Percentiles rank a stretch among this genome's conserved stretches.
Conservation (phyloP, 1,140 invertebrate species). For the Eubasilissa regina region DNA sequence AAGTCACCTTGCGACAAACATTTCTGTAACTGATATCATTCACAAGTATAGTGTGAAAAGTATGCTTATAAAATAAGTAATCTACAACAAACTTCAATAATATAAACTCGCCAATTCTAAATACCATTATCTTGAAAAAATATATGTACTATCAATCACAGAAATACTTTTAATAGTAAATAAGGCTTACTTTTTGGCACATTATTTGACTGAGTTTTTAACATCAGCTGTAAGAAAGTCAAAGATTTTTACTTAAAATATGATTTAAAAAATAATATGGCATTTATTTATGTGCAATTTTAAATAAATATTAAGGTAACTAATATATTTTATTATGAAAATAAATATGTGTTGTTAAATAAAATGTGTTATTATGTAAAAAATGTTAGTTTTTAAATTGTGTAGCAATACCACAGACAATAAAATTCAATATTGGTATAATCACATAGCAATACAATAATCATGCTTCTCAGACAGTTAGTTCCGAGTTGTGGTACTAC, state of each 20-base stretch:
- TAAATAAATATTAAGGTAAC: conserved; percentile 19
- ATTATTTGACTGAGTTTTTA: conserved; percentile 52
- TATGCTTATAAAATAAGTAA: conserved; percentile 40
- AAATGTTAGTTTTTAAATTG: conserved; percentile 38
- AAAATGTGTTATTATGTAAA: conserved; percentile 34
- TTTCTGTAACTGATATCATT: conserved; percentile 7
- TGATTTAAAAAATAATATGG: background rate
- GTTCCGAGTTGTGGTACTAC: conserved; percentile 33
- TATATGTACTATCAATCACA: conserved; percentile 57
- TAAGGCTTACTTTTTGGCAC: conserved; percentile 59
- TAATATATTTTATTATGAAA: conserved; percentile 41
- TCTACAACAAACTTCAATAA: conserved; percentile 44
- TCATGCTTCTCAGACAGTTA: conserved; percentile 42
- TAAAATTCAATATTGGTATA: conserved; percentile 12
- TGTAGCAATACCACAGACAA: conserved; percentile 9
- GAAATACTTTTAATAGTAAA: conserved; percentile 53
- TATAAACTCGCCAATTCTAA: conserved; percentile 46
- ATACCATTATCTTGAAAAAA: conserved; percentile 56
- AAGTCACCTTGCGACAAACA: conserved; percentile 10
- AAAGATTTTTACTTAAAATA: conserved; percentile 28
- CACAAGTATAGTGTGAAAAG: conserved; percentile 1
- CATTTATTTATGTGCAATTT: conserved; percentile 4
- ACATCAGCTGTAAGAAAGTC: conserved; percentile 34
- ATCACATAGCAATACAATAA: conserved; percentile 45
- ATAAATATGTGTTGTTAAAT: conserved; percentile 25